Evolutionary conservation across 1,140 invertebrate species (phyloP), one percentile per base, ranked within the genome.

Genomic region (Reticulitermes speratus): DNA sequence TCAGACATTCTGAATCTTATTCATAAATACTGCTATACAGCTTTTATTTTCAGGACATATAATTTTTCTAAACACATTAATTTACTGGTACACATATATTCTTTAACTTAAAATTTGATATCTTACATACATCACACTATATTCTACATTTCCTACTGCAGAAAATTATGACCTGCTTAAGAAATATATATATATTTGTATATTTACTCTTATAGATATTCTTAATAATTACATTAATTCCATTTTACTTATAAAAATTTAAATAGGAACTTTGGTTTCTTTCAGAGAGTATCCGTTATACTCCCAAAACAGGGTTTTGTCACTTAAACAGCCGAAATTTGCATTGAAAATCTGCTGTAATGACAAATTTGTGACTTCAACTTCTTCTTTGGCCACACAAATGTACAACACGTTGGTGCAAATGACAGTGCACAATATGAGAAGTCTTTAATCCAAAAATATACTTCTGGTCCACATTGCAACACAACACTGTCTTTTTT

Each of bases 211-310:
- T 85, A 75, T 45, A 32, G n/a, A 44, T 81, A 38, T 65, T 85
- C 85, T 85, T 85, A 85, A 85, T 65, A 85, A 48, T 55, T 85
- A 85, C 85, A 85, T 85, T 44, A 81, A 85, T 44, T 69, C 21
- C 30, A 38, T 86, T 84, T 86, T 84, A 52, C 32, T 86, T 84
- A 86, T 86, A 86, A 87, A 87, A 87, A 87, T 69, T 87, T 65
- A 83, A 69, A 85, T 87, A 87, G 87, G 87, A 87, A 87, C 87
- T 87, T 87, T 87, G 84, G 87, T 87, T 87, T 87, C 87, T 84
- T 86, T 87, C 38, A 83, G 84, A 86, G 75, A 83, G 86, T 87
- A 86, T 86, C 38, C 52, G 55, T 85, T 48, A 84, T 86, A 86
- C 69, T 75, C 52, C 83, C 48, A 23, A 75, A 65, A 85, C 16